phyloP scores from a whole-genome alignment of 2,888 invertebrate genomes.

The Amorpha juglandis region DNA sequence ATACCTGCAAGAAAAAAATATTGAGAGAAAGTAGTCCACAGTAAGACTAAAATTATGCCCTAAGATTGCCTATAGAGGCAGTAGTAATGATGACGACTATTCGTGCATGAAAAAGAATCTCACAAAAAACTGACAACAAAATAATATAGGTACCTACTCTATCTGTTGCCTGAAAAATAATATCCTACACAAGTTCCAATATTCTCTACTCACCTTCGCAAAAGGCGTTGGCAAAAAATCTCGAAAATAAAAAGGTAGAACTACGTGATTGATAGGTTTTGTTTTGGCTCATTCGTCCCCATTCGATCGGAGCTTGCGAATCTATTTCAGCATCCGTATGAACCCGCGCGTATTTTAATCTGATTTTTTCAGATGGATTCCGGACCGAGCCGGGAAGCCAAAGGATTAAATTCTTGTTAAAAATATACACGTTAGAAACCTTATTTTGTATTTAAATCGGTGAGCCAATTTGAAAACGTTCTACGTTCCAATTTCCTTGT shows the following conservation, averaged over 20 bases:
- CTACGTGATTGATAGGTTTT: slow-evolving; percentile 55
- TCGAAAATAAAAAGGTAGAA: slow-evolving; percentile 43
- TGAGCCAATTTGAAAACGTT: slow-evolving; percentile 1
- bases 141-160: too few species aligned
- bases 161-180: neutral
- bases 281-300: slow-evolving; percentile 56
- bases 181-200: neutral
- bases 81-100: too few species aligned
- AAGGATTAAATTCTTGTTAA: slow-evolving; percentile 21
- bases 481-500: too few species aligned
- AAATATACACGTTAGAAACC: slow-evolving; percentile 1
- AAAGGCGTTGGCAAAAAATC: slow-evolving; percentile 1
- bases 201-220: neutral
- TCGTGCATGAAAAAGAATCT: neutral
- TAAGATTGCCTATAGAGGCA: neutral
- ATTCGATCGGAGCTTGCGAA: slow-evolving; percentile 46
- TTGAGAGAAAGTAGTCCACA: too few species aligned
- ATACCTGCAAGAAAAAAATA: too few species aligned
- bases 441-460: slow-evolving; percentile 1
- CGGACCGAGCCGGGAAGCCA: slow-evolving; percentile 33
- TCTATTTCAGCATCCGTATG: slow-evolving; percentile 51
- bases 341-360: slow-evolving; percentile 50
- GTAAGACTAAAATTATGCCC: too few species aligned
- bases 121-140: neutral
- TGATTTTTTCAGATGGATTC: slow-evolving; percentile 45